Evolutionary conservation across 2,888 invertebrate genomes (phyloP).

Genomic region (Vandiemenella viatica): DNA sequence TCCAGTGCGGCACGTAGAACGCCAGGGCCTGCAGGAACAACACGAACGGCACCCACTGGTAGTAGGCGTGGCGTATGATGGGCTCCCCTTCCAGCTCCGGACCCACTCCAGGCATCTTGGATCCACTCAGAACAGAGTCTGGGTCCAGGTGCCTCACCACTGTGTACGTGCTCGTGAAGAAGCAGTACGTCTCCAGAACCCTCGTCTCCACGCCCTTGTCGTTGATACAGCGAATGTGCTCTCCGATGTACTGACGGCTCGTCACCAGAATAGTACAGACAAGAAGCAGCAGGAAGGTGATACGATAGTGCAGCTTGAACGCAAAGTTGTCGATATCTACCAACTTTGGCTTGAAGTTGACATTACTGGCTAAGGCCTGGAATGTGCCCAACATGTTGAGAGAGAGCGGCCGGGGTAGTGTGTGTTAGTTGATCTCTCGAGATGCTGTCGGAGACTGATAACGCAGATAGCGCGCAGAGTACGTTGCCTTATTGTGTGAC

Average conservation of each 20-base stretch:
- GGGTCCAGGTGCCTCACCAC: constrained; percentile 4
- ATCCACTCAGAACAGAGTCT: constrained; percentile 8
- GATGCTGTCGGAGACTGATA: too few relatives aligned
- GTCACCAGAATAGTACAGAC: constrained; percentile 29
- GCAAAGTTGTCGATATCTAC: constrained; percentile 20
- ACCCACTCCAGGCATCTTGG: constrained; percentile 23
- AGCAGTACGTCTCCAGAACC: constrained; percentile 22
- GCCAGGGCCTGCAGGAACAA: constrained; percentile 28
- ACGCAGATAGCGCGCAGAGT: too few relatives aligned
- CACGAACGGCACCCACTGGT: constrained; percentile 32
- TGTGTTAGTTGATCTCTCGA: too few relatives aligned
- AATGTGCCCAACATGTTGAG: constrained; percentile 25
- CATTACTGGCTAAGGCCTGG: constrained; percentile 14
- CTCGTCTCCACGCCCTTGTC: constrained; percentile 9
- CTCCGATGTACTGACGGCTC: constrained; percentile 20
- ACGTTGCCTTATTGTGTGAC: too few relatives aligned
- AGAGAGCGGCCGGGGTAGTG: not conserved
- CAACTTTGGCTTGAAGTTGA: constrained; percentile 22
- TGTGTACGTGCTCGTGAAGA: constrained; percentile 15
- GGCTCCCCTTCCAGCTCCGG: constrained; percentile 18
- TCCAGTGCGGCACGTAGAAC: constrained; percentile 27
- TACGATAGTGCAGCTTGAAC: constrained; percentile 27
- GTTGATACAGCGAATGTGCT: constrained; percentile 20
- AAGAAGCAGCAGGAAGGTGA: constrained; percentile 24
- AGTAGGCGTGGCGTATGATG: constrained; percentile 28